Percentiles rank a stretch among this genome's conserved stretches.
Evolutionary conservation across 2,797 vertebrate species (phyloP).

Genomic region (Poecile montanus): DNA sequence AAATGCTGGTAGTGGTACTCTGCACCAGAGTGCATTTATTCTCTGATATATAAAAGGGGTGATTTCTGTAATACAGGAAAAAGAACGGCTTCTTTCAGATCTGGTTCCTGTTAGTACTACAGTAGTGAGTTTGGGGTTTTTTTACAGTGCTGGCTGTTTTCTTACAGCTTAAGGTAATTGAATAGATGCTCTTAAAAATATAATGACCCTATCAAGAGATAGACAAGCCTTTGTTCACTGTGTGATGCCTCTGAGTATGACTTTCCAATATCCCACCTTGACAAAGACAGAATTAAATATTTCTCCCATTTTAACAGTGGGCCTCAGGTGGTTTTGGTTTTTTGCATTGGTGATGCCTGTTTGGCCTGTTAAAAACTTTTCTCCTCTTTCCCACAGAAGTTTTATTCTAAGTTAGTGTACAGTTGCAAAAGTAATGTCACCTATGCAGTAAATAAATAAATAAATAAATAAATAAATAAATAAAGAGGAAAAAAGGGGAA

Average conservation of each 20-base stretch:
- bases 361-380: not conserved
- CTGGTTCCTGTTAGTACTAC: not conserved
- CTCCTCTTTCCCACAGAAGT: not conserved
- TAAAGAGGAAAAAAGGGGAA: fast-evolving
- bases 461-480: not conserved
- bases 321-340: not conserved
- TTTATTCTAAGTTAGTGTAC: not conserved
- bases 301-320: not conserved
- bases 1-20: not conserved
- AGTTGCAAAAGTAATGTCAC: not conserved
- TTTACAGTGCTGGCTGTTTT: not conserved
- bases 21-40: not conserved
- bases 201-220: not conserved
- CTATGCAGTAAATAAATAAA: not conserved
- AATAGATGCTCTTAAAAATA: not conserved
- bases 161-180: not conserved
- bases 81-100: not conserved
- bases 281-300: not conserved
- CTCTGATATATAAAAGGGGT: not conserved
- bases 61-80: not conserved
- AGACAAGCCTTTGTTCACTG: not conserved
- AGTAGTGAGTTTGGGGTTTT: not conserved
- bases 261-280: not conserved
- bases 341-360: not conserved
- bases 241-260: not conserved